Evolutionary conservation across 1,140 invertebrate species (phyloP), one percentile per base, ranked within the genome.

Genomic region (Cephus cinctus): DNA sequence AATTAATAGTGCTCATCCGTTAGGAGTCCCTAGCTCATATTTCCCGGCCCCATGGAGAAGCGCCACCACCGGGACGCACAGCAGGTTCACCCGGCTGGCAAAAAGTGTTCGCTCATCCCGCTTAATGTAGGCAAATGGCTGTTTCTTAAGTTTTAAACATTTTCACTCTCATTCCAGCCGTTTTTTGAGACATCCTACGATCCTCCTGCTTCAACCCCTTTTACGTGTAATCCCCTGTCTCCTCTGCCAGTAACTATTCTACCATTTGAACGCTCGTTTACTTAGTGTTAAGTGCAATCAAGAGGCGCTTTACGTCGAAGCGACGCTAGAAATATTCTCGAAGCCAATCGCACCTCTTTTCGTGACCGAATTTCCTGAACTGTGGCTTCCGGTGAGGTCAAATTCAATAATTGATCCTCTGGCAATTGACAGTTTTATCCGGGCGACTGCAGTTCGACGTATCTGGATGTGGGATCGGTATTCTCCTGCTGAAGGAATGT

Each of bases 1-100:
- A 69, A 69, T 68, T 68, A 69, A 68, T 67, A 63, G 64, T 57
- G 50, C 60, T 61, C 65, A 62, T 68, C 64, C 59, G 68, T 68
- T 65, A 67, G 43, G 50, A 56, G 35, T 36, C 43, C 49, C 54
- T 52, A 39, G 39, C 55, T 67, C 56, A 69, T 67, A 65, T 68
- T 68, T 66, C 41, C 51, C 46, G 44, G 43, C 48, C 52, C 55
- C 31, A 38, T 23, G 27, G 27, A 15, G 39, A n/a, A n/a, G n/a
- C n/a, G n/a, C n/a, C n/a, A n/a, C n/a, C n/a, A n/a, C n/a, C n/a
- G n/a, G n/a, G n/a, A n/a, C 5, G 16, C 31, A 43, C 22, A 36
- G 9, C 21, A 18, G 5, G 22, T 59, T 54, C 50, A 23, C 42
- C 32, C 12, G 11, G 16, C 36, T n/a, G 47, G 54, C 50, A 61